A percentile compares a stretch with the other conserved stretches of the same genome.
Evolutionary conservation across 1,140 invertebrate genomes (phyloP).

Genomic region (Magallana gigas): DNA sequence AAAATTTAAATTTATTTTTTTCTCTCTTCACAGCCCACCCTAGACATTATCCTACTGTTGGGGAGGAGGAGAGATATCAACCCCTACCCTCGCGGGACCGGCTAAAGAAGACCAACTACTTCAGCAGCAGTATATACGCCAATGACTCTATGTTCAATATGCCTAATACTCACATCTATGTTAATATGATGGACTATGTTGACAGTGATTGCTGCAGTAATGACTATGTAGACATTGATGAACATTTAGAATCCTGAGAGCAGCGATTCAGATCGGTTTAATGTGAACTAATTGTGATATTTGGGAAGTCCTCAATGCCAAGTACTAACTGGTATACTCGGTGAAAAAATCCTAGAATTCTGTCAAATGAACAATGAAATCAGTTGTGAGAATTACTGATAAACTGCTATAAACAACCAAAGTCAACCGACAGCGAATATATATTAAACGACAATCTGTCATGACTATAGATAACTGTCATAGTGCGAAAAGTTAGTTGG

Average conservation of each 20-base stretch:
- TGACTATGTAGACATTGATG: background rate
- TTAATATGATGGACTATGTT: background rate
- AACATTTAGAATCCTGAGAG: background rate
- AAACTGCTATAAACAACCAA: too few relatives aligned
- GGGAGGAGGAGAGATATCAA: background rate
- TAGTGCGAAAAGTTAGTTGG: too few relatives aligned
- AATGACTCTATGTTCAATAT: background rate
- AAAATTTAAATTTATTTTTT: background rate
- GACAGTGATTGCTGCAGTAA: background rate
- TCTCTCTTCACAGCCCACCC: background rate
- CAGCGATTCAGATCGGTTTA: background rate
- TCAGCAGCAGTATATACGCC: background rate
- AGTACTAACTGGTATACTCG: too few relatives aligned
- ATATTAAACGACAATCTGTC: too few relatives aligned
- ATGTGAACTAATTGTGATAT: background rate
- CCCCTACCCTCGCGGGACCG: background rate
- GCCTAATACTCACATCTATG: constrained; percentile 18
- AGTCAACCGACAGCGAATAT: too few relatives aligned
- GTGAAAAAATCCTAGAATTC: too few relatives aligned
- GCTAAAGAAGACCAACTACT: background rate
- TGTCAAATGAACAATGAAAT: too few relatives aligned
- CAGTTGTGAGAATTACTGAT: too few relatives aligned
- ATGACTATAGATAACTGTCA: too few relatives aligned
- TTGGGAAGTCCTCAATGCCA: too few relatives aligned
- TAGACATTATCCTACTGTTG: background rate